Evolutionary conservation across 1,140 invertebrate species (phyloP).

Genomic region (Wiebesia pumilae): DNA sequence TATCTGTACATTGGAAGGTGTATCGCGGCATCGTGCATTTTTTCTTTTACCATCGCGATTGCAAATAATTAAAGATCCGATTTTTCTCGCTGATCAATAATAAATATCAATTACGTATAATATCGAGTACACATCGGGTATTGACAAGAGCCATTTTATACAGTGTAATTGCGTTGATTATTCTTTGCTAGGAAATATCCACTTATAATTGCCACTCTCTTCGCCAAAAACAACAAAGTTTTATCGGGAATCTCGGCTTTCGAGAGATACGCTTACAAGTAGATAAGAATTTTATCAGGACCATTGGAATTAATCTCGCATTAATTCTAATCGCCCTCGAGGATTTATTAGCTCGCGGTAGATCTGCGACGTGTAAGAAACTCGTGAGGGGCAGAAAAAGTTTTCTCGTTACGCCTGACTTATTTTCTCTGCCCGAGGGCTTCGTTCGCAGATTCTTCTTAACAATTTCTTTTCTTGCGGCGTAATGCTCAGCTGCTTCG

Average conservation of each 20-base stretch:
- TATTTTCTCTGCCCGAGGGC: constrained; percentile 29
- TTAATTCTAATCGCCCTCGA: constrained; percentile 61
- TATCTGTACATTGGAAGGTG: neutral
- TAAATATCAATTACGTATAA: neutral
- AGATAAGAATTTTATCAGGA: constrained; percentile 62
- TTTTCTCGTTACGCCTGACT: constrained; percentile 53
- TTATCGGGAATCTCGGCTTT: constrained; percentile 19
- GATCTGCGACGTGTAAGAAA: constrained; percentile 54
- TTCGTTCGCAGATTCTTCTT: constrained; percentile 25
- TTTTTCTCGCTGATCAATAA: neutral
- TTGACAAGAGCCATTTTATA: neutral
- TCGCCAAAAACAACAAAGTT: neutral
- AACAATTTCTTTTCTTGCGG: constrained; percentile 31
- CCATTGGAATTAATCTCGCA: constrained; percentile 63
- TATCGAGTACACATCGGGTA: neutral
- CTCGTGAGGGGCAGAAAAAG: constrained; percentile 47
- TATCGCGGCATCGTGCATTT: neutral
- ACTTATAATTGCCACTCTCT: neutral
- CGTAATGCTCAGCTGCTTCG: neutral
- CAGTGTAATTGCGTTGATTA: neutral
- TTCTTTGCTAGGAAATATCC: neutral
- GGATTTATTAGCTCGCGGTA: constrained; percentile 58
- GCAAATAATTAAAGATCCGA: neutral
- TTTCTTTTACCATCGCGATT: neutral
- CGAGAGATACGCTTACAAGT: constrained; percentile 33